These are phyloP conservation scores for Hippocampus guttulatus DNA, from an alignment of 2,113 vertebrate species.

Conservation along the genomic window DNA sequence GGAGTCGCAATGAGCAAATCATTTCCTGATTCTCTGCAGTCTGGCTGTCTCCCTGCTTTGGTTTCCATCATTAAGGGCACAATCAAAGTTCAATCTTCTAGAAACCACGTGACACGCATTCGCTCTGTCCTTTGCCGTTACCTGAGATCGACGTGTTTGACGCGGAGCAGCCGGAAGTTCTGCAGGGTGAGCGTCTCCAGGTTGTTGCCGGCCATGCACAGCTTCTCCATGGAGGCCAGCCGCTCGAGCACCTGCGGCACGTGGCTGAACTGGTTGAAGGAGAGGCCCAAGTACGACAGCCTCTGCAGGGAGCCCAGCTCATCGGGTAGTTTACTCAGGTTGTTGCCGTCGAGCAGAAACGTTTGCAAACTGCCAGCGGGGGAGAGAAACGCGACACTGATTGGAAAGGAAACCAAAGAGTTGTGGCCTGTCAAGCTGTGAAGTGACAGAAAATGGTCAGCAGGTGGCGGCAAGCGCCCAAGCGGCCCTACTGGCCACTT, in stretches of 20 bases:
- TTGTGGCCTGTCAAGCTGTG: not conserved
- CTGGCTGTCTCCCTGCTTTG: slow-evolving; percentile 22
- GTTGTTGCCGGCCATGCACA: slow-evolving; percentile 95
- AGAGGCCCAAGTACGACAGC: slow-evolving; percentile 87
- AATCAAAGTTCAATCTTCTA: not conserved
- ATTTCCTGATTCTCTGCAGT: slow-evolving; percentile 45
- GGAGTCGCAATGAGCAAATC: slow-evolving; percentile 44
- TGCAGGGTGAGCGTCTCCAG: slow-evolving; percentile 79
- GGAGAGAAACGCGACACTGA: not conserved
- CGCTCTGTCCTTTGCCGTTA: slow-evolving; percentile 33
- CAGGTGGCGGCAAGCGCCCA: slow-evolving; percentile 52
- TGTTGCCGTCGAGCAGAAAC: slow-evolving; percentile 92
- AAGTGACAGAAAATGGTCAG: slow-evolving; percentile 23
- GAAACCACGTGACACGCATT: not conserved
- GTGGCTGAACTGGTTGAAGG: slow-evolving; percentile 90
- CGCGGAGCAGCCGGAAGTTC: slow-evolving; percentile 81
- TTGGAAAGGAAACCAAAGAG: not conserved
- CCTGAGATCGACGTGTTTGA: slow-evolving; percentile 93
- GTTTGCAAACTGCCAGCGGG: slow-evolving; percentile 86
- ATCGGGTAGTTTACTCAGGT: slow-evolving; percentile 81
- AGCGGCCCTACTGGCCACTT: slow-evolving; percentile 43
- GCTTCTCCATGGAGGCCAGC: slow-evolving; percentile 84
- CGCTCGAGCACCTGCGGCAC: slow-evolving; percentile 89
- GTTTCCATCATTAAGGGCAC: slow-evolving; percentile 37
- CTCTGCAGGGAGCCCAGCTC: slow-evolving; percentile 86